A percentile compares a stretch with the other conserved stretches of the same genome.
phyloP scores from a whole-genome alignment of 2,888 invertebrate species.

The Erynnis tages region DNA sequence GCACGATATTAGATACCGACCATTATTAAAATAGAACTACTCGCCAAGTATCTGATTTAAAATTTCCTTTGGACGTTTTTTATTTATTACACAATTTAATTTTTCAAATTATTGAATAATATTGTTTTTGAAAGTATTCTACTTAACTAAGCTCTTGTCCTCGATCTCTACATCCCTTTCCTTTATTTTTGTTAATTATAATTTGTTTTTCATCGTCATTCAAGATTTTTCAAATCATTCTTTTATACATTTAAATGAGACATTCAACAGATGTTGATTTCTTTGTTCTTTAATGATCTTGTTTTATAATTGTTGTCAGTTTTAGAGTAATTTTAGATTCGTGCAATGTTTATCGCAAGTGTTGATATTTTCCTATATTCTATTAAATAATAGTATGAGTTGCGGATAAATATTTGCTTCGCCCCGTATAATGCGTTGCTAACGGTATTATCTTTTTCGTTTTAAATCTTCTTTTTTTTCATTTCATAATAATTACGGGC shows the following conservation, averaged over 20 bases:
- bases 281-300: neutral
- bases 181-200: no score
- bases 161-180: conserved; percentile 8
- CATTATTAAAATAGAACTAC: no score
- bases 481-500: conserved; percentile 10
- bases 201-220: no score
- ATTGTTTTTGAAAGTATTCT: no score
- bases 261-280: neutral
- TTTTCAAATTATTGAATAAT: neutral
- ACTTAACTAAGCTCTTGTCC: conserved; percentile 12
- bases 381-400: conserved; percentile 44
- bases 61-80: neutral
- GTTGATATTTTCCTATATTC: conserved; percentile 58
- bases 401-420: conserved; percentile 32
- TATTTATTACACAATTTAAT: neutral
- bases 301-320: conserved; percentile 26
- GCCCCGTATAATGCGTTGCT: conserved; percentile 30
- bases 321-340: conserved; percentile 29
- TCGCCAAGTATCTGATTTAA: no score
- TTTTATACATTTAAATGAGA: neutral
- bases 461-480: conserved; percentile 29
- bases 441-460: conserved; percentile 35
- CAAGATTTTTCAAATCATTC: neutral
- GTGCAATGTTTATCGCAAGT: conserved; percentile 57
- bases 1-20: neutral